Evolutionary conservation across 1,140 invertebrate genomes (phyloP).

Genomic region (Ganaspis sp.): DNA sequence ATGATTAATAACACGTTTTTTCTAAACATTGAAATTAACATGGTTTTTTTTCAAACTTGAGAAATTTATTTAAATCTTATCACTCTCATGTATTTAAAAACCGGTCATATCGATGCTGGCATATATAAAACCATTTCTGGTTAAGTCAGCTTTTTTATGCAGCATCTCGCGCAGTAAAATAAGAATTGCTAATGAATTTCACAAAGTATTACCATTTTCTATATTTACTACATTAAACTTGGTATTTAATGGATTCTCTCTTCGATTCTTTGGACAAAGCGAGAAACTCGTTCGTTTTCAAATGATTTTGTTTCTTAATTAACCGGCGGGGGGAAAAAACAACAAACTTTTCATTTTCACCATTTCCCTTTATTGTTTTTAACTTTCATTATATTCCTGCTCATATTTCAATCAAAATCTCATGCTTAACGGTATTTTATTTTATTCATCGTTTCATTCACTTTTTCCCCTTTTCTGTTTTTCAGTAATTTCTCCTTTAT

Average conservation of each 20-base stretch:
- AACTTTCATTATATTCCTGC: background rate
- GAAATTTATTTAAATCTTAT: conserved; percentile 1
- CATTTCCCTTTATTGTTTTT: background rate
- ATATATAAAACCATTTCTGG: conserved; percentile 2
- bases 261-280: background rate
- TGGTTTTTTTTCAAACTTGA: background rate
- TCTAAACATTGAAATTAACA: background rate
- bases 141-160: conserved; percentile 10
- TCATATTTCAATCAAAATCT: background rate
- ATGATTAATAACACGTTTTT: background rate
- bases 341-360: conserved; percentile 10
- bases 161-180: background rate
- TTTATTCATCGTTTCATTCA: background rate
- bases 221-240: conserved; percentile 10
- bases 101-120: background rate
- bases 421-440: background rate
- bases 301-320: conserved; percentile 15
- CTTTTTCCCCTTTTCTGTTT: no score
- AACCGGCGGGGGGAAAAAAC: background rate
- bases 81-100: background rate
- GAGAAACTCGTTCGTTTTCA: conserved; percentile 9
- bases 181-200: conserved; percentile 17
- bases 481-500: no score
- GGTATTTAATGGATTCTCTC: background rate
- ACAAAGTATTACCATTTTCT: conserved; percentile 9